Evolutionary conservation across 2,797 vertebrate species (phyloP), one percentile per base, ranked within the genome.

Genomic region (Rallus crepitans): DNA sequence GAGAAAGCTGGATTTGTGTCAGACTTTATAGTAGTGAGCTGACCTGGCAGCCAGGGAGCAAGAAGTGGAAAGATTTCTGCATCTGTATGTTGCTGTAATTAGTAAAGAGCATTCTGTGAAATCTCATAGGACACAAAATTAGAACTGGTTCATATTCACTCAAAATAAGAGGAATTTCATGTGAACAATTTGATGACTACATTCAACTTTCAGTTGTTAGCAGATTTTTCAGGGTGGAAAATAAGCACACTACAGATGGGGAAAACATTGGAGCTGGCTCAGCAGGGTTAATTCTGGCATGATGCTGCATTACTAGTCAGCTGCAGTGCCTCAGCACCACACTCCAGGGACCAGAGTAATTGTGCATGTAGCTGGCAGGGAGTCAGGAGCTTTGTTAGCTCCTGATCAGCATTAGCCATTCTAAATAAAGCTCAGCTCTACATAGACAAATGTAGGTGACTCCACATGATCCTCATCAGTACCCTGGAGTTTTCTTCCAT

Each of bases 251-350:
- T 94, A 57, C 80, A 92, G 93, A 90, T 86, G 61, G 72, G 56
- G 72, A 90, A 96, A 94, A 71, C 61, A 86, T 39, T 75, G 93
- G 57, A 93, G 95, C 94, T 96, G 93, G 91, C 90, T 95, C 96
- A 96, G 95, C 94, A 96, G 85, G 91, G 95, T 95, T 94, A 97
- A 96, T 95, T 96, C 68, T 91, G 93, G 93, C 89, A 71, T 80
- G 93, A 94, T 93, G 94, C 87, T 96, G 93, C 87, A 90, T 86
- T 87, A 86, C 91, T 12, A 73, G 89, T 91, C 91, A 94, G 93
- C 93, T 93, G 93, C 95, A 94, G 76, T 71, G 82, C 95, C 93
- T 94, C 91, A 89, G 91, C 94, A 91, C 56, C 45, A 25, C 79
- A 64, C 95, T 85, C 91, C 79, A 93, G 93, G 76, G 95, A 93